Evolutionary conservation across 2,113 vertebrate species (phyloP), one percentile per base, ranked within the genome.

Genomic region (Hippocampus abdominalis): DNA sequence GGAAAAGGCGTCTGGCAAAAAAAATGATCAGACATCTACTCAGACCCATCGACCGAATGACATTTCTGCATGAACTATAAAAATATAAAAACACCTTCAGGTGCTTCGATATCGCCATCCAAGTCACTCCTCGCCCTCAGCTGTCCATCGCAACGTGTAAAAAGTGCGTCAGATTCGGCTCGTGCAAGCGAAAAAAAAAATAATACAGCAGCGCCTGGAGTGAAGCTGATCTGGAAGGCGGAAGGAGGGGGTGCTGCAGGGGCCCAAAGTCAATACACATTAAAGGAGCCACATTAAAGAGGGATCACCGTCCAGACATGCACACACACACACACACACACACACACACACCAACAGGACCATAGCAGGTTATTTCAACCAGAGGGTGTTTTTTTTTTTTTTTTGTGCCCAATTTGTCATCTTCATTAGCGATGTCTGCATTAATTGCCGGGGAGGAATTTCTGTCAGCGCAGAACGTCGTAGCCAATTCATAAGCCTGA

Each of bases 311-410:
- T 74, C 79, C 70, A 79, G 75, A 79, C 79, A 83, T 76, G 73
- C 73, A 75, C 70, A 66, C 71, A 71, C 68, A 73, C 73, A 21
- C 48, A 21, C 48, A 48, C 46, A 48, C 16, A 18, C 46, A 48
- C 13, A 46, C 12, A 46, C 46, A 48, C 15, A 29, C 29, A 29
- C 29, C 77, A 71, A 18, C 12, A 78, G 74, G 71, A 77, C 72
- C 76, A 71, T 25, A 63, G 46, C 51, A 82, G 84, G 73, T 84
- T 81, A 82, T 81, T 75, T 80, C 70, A 25, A 71, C 79, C 77
- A 62, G 73, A 66, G 69, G 77, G 70, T 40, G 16, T 4, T 68
- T 80, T 44, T 86, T 66, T 36, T 48, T 64, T 70, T 64, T 36
- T 36, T 6, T 36, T 6, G 2, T 69, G 48, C 48, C 56, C 63